These are phyloP conservation scores for Heliconius hewitsoni DNA, from an alignment of 1,140 invertebrate species.

Conservation along the genomic window DNA sequence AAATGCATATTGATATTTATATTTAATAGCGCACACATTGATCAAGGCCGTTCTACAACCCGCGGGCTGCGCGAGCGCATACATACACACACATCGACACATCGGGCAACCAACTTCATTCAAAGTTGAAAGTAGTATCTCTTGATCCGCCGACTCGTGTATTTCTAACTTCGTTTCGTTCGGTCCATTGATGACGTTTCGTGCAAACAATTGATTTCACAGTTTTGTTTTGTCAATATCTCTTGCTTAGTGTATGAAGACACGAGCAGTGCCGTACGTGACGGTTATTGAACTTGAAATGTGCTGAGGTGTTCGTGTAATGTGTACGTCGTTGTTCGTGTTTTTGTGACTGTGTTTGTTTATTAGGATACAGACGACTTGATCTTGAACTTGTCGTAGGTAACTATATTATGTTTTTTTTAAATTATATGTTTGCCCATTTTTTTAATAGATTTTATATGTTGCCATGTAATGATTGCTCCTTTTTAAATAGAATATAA, in stretches of 20 bases:
- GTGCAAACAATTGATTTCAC: conserved; percentile 58
- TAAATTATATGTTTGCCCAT: not conserved
- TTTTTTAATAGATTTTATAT: not conserved
- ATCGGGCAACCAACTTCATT: conserved; percentile 67
- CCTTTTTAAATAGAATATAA: no score
- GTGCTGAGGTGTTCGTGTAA: conserved; percentile 21
- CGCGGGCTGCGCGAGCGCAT: conserved; percentile 52
- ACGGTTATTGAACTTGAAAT: conserved; percentile 17
- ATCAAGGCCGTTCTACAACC: conserved; percentile 61
- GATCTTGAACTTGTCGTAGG: conserved; percentile 30
- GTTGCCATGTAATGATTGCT: no score
- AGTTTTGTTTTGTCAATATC: conserved; percentile 73
- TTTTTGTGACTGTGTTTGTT: conserved; percentile 39
- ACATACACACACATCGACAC: conserved; percentile 55
- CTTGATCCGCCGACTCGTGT: conserved; percentile 44
- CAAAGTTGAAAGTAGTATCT: conserved; percentile 46
- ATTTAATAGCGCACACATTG: conserved; percentile 40
- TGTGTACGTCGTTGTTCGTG: conserved; percentile 34
- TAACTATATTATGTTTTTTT: not conserved
- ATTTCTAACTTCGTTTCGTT: conserved; percentile 64
- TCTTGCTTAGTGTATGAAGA: conserved; percentile 44
- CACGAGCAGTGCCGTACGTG: conserved; percentile 26
- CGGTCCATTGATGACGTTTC: conserved; percentile 67
- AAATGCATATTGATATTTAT: conserved; percentile 1
- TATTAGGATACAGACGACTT: conserved; percentile 20